Percentiles rank a stretch among this genome's conserved stretches.
Conservation (phyloP, 2,113 vertebrate genomes). For the Triplophysa siluroides region DNA sequence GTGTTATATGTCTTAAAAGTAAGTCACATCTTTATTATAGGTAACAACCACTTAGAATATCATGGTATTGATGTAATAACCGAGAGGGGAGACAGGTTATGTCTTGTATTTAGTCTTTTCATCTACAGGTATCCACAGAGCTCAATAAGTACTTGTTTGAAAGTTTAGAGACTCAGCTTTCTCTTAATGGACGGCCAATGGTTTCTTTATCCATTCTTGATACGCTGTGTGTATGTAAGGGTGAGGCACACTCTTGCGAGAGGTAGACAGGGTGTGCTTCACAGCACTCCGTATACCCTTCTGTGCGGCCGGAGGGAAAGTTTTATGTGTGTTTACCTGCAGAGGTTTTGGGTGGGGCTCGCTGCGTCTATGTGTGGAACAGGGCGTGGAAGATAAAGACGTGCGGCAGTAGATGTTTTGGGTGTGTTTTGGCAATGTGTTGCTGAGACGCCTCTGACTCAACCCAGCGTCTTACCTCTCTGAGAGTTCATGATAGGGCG, state of each 20-base stretch:
- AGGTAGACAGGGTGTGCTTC: slow-evolving; percentile 44
- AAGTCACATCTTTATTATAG: too few relatives aligned
- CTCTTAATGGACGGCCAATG: neutral
- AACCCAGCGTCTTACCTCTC: slow-evolving; percentile 16
- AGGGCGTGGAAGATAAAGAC: slow-evolving; percentile 43
- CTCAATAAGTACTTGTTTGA: neutral
- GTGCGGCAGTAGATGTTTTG: slow-evolving; percentile 43
- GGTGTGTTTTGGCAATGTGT: slow-evolving; percentile 37
- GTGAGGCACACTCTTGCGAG: slow-evolving; percentile 2
- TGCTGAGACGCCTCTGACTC: slow-evolving; percentile 48
- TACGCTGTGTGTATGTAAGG: slow-evolving; percentile 32
- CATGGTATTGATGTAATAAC: neutral
- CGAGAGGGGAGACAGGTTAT: slow-evolving; percentile 4
- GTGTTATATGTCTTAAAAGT: too few relatives aligned
- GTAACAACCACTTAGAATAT: neutral
- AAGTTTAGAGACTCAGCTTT: neutral
- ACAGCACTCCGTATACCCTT: neutral
- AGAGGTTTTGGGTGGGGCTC: slow-evolving; percentile 36
- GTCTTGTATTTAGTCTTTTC: slow-evolving; percentile 21
- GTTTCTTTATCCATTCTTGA: slow-evolving; percentile 7
- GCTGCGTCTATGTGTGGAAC: slow-evolving; percentile 33
- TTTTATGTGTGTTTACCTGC: slow-evolving; percentile 25
- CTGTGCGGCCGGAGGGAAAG: neutral
- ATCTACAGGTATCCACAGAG: neutral
- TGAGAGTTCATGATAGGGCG: slow-evolving; percentile 45